These are phyloP conservation scores for Styela plicata DNA, from an alignment of 23 tunicate genomes.

Conservation along the genomic window DNA sequence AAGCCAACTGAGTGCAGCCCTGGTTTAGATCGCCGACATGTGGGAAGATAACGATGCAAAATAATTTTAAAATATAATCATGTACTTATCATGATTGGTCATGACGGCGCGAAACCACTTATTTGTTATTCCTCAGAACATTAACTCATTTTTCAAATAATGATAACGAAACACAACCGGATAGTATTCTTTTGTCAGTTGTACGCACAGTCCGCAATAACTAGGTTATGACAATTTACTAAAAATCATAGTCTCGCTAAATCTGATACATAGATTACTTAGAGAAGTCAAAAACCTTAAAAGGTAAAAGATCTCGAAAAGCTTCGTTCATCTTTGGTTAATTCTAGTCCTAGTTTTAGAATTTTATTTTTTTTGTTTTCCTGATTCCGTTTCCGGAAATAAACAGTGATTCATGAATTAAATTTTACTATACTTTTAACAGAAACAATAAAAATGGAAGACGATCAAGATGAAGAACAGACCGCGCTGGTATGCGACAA, in stretches of 20 bases:
- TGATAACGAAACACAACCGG: background rate
- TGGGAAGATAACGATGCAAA: background rate
- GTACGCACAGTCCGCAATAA: too few relatives aligned
- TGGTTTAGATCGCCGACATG: background rate
- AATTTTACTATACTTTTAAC: background rate
- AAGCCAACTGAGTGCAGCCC: background rate
- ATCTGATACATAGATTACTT: background rate
- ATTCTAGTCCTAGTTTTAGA: too few relatives aligned
- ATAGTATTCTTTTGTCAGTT: background rate
- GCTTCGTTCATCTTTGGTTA: too few relatives aligned
- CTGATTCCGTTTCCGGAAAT: background rate
- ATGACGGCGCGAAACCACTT: too few relatives aligned
- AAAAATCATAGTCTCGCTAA: background rate
- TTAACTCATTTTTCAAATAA: too few relatives aligned
- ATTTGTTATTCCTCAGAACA: too few relatives aligned
- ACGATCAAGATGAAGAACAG: slow-evolving; percentile 73
- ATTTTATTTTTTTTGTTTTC: background rate
- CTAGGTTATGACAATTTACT: too few relatives aligned
- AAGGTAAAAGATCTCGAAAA: background rate
- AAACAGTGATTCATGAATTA: too few relatives aligned
- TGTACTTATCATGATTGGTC: too few relatives aligned
- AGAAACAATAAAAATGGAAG: background rate
- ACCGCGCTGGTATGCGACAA: slow-evolving; percentile 85
- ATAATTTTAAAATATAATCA: too few relatives aligned
- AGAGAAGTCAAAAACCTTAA: background rate